Conservation (phyloP, 2,113 vertebrate species). For the Forbesichthys papilliferus region DNA sequence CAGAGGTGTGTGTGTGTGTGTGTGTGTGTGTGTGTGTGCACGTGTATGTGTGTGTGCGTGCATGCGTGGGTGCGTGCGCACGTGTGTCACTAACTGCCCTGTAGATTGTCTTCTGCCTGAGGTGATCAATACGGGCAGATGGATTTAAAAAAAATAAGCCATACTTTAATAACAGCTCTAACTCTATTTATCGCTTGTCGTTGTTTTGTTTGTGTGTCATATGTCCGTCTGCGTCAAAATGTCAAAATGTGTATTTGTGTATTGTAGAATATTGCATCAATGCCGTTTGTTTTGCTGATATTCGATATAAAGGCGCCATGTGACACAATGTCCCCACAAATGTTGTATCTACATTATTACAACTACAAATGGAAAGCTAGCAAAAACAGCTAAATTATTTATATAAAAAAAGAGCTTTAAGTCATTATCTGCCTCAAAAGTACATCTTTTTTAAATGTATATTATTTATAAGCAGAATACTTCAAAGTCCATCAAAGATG, state of each 20-base stretch:
- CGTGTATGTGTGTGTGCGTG: background rate
- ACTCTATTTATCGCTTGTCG: background rate
- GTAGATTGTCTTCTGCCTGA: constrained; percentile 1
- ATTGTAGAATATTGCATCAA: background rate
- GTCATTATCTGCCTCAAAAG: no score
- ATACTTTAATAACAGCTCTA: background rate
- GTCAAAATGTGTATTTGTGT: background rate
- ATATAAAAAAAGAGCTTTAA: no score
- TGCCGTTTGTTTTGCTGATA: background rate
- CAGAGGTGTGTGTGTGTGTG: background rate
- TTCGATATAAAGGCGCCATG: no score
- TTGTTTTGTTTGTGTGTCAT: background rate
- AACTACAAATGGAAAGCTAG: no score
- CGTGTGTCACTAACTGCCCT: background rate
- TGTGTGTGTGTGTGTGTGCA: background rate
- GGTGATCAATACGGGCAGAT: constrained; percentile 6
- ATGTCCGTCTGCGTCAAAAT: background rate
- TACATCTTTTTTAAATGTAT: no score
- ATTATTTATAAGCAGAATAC: no score
- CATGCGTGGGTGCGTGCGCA: background rate
- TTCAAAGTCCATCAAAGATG: background rate
- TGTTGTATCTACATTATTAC: no score
- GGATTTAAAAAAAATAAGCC: background rate
- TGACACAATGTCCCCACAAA: no score
- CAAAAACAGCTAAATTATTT: no score